These are phyloP conservation scores for Nannoperca obscura DNA, from an alignment of 2,797 vertebrate species.

Conservation along the genomic window DNA sequence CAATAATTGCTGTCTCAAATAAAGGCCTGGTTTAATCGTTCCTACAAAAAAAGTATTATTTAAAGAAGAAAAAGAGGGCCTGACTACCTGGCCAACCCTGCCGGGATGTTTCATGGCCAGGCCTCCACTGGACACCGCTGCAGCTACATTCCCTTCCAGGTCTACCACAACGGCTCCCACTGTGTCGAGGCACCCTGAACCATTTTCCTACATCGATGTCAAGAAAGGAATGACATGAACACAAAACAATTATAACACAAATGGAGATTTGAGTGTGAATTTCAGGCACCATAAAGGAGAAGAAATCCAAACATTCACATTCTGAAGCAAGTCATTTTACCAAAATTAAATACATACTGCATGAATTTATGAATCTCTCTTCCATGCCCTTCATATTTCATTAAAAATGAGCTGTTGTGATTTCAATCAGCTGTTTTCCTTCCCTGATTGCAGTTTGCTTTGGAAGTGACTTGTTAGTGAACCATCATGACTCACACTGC, in stretches of 20 bases:
- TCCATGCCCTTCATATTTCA: conserved; percentile 46
- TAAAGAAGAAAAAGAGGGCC: background rate
- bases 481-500: conserved; percentile 47
- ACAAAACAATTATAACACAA: background rate
- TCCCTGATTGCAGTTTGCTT: conserved; percentile 76
- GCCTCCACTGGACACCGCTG: conserved; percentile 98
- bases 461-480: conserved; percentile 64
- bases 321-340: background rate
- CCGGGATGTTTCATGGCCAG: conserved; percentile 98
- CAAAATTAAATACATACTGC: background rate
- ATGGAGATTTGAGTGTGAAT: background rate
- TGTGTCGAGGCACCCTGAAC: conserved; percentile 93
- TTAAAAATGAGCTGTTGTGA: conserved; percentile 48
- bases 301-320: conserved; percentile 14
- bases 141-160: conserved; percentile 97
- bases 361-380: conserved; percentile 48
- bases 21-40: background rate
- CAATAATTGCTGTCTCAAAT: background rate
- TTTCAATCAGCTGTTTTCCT: conserved; percentile 62
- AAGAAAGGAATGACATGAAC: conserved; percentile 19
- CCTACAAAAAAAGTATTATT: background rate
- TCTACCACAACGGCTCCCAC: conserved; percentile 98
- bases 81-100: conserved; percentile 94
- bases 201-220: conserved; percentile 70
- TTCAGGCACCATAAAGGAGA: background rate